phyloP scores from a whole-genome alignment of 2,113 vertebrate genomes.

The Caretta caretta region DNA sequence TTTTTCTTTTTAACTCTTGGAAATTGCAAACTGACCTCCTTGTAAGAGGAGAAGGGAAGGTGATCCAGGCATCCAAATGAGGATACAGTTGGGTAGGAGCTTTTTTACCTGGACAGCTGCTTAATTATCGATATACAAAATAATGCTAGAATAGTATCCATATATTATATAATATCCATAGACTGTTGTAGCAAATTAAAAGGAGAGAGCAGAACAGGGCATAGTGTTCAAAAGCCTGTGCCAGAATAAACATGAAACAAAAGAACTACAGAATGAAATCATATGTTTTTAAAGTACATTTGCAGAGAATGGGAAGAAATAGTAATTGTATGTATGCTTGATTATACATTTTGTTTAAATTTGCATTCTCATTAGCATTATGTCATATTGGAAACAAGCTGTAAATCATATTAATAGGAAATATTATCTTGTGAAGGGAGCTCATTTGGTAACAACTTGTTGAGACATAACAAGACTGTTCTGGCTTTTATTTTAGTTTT shows the following conservation, averaged over 20 bases:
- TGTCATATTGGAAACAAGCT: neutral
- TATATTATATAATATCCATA: accelerated
- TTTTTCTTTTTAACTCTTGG: neutral
- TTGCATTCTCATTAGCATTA: neutral
- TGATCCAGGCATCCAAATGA: neutral
- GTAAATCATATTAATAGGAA: neutral
- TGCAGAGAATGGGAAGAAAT: neutral
- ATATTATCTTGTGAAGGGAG: neutral
- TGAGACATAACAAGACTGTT: accelerated
- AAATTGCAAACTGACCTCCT: neutral
- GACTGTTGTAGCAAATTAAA: neutral
- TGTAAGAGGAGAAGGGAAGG: neutral
- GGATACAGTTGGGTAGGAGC: neutral
- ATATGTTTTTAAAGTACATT: neutral
- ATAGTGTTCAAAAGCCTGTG: neutral
- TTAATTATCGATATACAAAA: neutral
- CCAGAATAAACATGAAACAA: neutral
- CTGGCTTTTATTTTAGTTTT: neutral
- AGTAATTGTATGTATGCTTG: neutral
- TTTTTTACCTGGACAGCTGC: neutral
- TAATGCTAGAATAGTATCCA: neutral
- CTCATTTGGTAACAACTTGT: neutral
- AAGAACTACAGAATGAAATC: neutral
- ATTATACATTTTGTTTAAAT: neutral
- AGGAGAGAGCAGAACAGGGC: neutral